Conservation (phyloP, 1,140 invertebrate species). For the Drosophila sturtevanti region DNA sequence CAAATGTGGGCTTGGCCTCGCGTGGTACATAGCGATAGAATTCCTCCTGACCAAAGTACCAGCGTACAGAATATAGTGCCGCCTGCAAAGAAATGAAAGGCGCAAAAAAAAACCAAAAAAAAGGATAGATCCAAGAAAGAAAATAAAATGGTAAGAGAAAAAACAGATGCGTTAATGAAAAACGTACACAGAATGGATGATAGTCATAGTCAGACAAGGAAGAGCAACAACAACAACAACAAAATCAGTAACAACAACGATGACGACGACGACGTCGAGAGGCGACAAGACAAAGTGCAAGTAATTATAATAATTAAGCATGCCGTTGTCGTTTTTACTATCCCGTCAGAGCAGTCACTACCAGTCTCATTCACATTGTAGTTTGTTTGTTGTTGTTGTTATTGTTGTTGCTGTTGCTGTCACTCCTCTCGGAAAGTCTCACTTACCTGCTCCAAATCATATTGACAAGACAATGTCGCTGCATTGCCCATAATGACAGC, state of each 20-base stretch:
- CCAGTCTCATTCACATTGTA: constrained; percentile 27
- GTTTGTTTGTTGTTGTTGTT: constrained; percentile 9
- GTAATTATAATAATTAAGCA: constrained; percentile 80
- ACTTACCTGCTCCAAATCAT: constrained; percentile 88
- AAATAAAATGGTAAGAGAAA: constrained; percentile 11
- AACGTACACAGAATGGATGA: constrained; percentile 41
- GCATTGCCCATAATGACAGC: constrained; percentile 89
- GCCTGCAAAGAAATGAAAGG: constrained; percentile 82
- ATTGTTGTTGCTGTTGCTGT: constrained; percentile 3
- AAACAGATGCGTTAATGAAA: constrained; percentile 60
- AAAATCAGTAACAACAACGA: constrained; percentile 8
- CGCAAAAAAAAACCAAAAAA: not conserved
- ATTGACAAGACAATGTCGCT: constrained; percentile 89
- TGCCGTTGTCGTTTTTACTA: constrained; percentile 40
- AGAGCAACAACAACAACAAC: constrained; percentile 1
- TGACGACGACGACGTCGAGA: constrained; percentile 15
- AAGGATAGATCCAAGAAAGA: no score
- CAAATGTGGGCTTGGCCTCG: constrained; percentile 87
- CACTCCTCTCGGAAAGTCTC: constrained; percentile 43
- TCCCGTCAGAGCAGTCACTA: not conserved
- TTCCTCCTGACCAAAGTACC: constrained; percentile 91
- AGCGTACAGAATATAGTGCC: constrained; percentile 91
- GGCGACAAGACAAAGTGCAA: constrained; percentile 69
- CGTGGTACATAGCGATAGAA: constrained; percentile 90
- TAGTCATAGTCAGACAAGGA: constrained; percentile 19